Conservation (phyloP, 2,888 invertebrate species). For the Congeria kusceri region DNA sequence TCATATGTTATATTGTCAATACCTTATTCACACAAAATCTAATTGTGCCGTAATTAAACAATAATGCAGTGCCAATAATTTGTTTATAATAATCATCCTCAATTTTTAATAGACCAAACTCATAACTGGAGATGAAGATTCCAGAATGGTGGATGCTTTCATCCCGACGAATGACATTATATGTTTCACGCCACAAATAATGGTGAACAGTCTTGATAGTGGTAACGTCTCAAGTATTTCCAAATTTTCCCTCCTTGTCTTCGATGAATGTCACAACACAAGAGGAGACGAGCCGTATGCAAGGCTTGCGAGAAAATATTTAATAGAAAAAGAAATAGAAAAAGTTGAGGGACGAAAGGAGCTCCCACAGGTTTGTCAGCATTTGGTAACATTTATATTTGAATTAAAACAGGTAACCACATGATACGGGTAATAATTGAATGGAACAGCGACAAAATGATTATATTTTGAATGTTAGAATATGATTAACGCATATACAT, state of each 20-base stretch:
- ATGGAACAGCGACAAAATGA: too few relatives aligned
- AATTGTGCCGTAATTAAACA: too few relatives aligned
- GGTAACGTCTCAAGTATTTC: constrained; percentile 28
- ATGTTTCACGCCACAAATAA: constrained; percentile 82
- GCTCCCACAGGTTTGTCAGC: constrained; percentile 62
- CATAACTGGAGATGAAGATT: constrained; percentile 45
- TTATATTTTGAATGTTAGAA: too few relatives aligned
- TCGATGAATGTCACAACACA: constrained; percentile 79
- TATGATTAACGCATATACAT: too few relatives aligned
- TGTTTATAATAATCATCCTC: too few relatives aligned
- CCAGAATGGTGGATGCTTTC: constrained; percentile 17
- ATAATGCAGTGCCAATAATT: too few relatives aligned
- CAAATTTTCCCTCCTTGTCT: constrained; percentile 69
- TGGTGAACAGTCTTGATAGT: constrained; percentile 73
- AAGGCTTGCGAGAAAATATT: constrained; percentile 72
- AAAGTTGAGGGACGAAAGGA: constrained; percentile 16
- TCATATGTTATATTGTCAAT: too few relatives aligned
- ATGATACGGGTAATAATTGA: too few relatives aligned
- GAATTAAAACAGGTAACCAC: too few relatives aligned
- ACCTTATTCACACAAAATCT: neutral
- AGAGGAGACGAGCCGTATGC: constrained; percentile 73
- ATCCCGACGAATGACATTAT: constrained; percentile 42
- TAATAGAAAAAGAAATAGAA: too few relatives aligned
- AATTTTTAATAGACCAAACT: constrained; percentile 46
- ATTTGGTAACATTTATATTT: too few relatives aligned